Percentiles rank a stretch among this genome's conserved stretches.
Conservation (phyloP, 2,888 invertebrate genomes). For the Melanotus villosus region DNA sequence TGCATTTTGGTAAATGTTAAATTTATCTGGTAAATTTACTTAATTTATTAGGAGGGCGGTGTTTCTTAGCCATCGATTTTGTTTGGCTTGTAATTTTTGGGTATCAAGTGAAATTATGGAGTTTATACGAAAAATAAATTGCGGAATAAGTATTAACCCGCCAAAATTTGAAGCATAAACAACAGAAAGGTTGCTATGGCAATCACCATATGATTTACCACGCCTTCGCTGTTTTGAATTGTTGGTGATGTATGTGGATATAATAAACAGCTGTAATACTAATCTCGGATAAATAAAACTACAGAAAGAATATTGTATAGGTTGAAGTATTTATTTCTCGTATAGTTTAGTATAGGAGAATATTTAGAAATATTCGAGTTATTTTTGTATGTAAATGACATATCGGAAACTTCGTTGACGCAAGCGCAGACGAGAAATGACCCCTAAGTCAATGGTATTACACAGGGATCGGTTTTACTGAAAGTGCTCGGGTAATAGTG, state of each 20-base stretch:
- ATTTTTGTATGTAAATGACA: slow-evolving; percentile 55
- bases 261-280: neutral
- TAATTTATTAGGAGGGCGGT: too few species aligned
- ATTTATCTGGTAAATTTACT: too few species aligned
- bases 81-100: too few species aligned
- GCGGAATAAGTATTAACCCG: neutral
- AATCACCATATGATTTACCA: slow-evolving; percentile 62
- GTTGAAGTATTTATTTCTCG: neutral
- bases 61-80: too few species aligned
- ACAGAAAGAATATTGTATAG: neutral
- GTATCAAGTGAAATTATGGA: too few species aligned
- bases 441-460: slow-evolving; percentile 47
- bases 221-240: slow-evolving; percentile 55
- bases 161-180: slow-evolving; percentile 15
- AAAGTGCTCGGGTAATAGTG: slow-evolving; percentile 38
- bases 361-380: slow-evolving; percentile 31
- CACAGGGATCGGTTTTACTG: slow-evolving; percentile 42
- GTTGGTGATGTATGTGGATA: neutral
- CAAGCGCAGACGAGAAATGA: slow-evolving; percentile 42
- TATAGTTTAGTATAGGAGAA: neutral
- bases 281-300: neutral
- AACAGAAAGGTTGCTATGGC: slow-evolving; percentile 52
- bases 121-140: neutral
- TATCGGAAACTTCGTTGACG: slow-evolving; percentile 44
- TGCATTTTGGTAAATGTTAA: too few species aligned